These are phyloP conservation scores for Eupleurogrammus muticus DNA, from an alignment of 2,797 vertebrate genomes.

Conservation along the genomic window DNA sequence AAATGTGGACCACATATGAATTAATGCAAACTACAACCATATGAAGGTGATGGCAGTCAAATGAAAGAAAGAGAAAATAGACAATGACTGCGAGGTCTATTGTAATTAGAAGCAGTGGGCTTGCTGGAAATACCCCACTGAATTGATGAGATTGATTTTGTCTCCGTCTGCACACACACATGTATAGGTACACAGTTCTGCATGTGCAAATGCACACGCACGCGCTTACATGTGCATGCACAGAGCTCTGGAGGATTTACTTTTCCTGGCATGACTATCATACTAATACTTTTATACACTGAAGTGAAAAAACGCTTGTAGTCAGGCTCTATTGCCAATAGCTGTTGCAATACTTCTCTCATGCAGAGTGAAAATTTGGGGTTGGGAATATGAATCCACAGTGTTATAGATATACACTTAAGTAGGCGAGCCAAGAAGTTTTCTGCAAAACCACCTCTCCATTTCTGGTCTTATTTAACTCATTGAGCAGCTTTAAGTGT, in stretches of 20 bases:
- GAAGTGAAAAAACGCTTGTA: slow-evolving; percentile 67
- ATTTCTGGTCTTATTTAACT: slow-evolving; percentile 37
- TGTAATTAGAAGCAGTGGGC: slow-evolving; percentile 79
- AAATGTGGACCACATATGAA: slow-evolving; percentile 77
- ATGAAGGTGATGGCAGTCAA: slow-evolving; percentile 73
- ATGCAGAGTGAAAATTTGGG: slow-evolving; percentile 66
- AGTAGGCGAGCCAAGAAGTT: slow-evolving; percentile 43
- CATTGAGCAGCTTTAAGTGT: slow-evolving; percentile 32
- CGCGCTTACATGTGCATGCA: slow-evolving; percentile 49
- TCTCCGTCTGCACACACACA: slow-evolving; percentile 58
- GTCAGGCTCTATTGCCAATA: slow-evolving; percentile 71
- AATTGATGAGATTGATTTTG: slow-evolving; percentile 79
- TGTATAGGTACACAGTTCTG: slow-evolving; percentile 23
- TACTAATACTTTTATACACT: slow-evolving; percentile 74
- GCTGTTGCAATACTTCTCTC: slow-evolving; percentile 76
- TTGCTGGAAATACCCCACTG: slow-evolving; percentile 74
- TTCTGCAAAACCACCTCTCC: slow-evolving; percentile 46
- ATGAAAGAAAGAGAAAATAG: slow-evolving; percentile 74
- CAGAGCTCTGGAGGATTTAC: slow-evolving; percentile 68
- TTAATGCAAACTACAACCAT: slow-evolving; percentile 82
- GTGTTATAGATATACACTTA: slow-evolving; percentile 59
- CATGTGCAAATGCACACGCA: slow-evolving; percentile 38
- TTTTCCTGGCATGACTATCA: slow-evolving; percentile 75
- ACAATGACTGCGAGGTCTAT: slow-evolving; percentile 78
- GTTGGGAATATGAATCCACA: slow-evolving; percentile 57